Percentiles rank a stretch among this genome's conserved stretches.
phyloP scores from a whole-genome alignment of 2,888 invertebrate species.

The Oscheius sp. region DNA sequence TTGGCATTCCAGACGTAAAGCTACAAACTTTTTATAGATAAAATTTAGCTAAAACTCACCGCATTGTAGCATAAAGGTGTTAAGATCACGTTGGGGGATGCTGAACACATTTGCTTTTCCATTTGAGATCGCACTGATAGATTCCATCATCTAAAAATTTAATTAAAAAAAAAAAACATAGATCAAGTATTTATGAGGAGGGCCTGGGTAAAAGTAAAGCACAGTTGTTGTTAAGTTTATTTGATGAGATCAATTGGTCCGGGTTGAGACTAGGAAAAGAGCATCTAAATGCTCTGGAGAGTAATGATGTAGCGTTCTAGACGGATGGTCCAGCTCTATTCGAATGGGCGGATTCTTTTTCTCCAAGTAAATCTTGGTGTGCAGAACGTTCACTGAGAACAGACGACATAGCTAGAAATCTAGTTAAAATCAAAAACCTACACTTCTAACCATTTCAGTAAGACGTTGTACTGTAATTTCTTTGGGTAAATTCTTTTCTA shows the following conservation, averaged over 20 bases:
- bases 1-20: slow-evolving; percentile 31
- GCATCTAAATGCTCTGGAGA: slow-evolving; percentile 46
- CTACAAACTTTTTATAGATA: too few species aligned
- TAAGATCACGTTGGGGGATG: background rate
- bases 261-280: slow-evolving; percentile 30
- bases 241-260: background rate
- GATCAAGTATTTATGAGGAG: background rate
- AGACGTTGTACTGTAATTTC: slow-evolving; percentile 43
- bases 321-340: slow-evolving; percentile 48
- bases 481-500: slow-evolving; percentile 29
- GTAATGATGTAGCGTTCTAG: slow-evolving; percentile 45
- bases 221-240: background rate
- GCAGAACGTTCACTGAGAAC: slow-evolving; percentile 32
- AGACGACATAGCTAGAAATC: slow-evolving; percentile 40
- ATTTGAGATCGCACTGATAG: background rate
- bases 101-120: background rate
- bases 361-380: slow-evolving; percentile 33
- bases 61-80: slow-evolving; percentile 13
- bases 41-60: too few species aligned
- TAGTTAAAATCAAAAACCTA: background rate
- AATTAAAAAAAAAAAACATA: background rate
- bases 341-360: slow-evolving; percentile 32
- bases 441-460: slow-evolving; percentile 37
- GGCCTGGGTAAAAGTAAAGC: background rate
- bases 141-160: background rate